Conservation (phyloP, 1,140 invertebrate species). For the Lordiphosa mommai region DNA sequence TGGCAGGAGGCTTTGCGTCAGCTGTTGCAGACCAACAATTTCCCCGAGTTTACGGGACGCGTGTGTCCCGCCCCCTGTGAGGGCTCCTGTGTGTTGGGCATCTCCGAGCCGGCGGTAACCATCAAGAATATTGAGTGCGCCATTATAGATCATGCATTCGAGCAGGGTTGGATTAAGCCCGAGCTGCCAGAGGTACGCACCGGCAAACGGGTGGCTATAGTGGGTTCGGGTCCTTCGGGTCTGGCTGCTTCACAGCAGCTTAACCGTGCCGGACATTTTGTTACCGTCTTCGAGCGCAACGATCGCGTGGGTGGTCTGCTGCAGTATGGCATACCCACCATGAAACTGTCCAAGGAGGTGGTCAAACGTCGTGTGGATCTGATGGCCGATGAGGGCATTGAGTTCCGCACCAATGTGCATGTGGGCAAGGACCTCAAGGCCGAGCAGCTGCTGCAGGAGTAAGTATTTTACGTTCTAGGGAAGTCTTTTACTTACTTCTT, state of each 20-base stretch:
- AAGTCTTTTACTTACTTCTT: slow-evolving; percentile 51
- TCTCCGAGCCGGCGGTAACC: slow-evolving; percentile 97
- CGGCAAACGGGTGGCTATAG: slow-evolving; percentile 93
- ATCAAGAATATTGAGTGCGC: slow-evolving; percentile 99
- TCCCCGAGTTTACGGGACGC: slow-evolving; percentile 99
- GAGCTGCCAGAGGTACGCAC: slow-evolving; percentile 84
- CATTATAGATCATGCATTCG: slow-evolving; percentile 99
- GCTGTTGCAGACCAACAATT: slow-evolving; percentile 98
- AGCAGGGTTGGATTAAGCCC: slow-evolving; percentile 96
- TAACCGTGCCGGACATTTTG: slow-evolving; percentile 92
- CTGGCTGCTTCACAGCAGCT: slow-evolving; percentile 98
- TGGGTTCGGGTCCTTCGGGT: slow-evolving; percentile 97
- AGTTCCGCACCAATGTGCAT: slow-evolving; percentile 93
- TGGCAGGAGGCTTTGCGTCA: slow-evolving; percentile 98
- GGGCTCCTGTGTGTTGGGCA: slow-evolving; percentile 97
- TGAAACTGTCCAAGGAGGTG: slow-evolving; percentile 97
- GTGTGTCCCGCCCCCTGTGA: slow-evolving; percentile 99
- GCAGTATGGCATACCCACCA: slow-evolving; percentile 98
- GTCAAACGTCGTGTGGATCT: slow-evolving; percentile 94
- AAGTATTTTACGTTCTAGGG: no score
- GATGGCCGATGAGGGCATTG: slow-evolving; percentile 93
- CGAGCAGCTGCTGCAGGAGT: slow-evolving; percentile 83
- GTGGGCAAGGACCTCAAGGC: slow-evolving; percentile 95
- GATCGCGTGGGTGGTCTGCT: slow-evolving; percentile 96
- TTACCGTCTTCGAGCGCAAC: slow-evolving; percentile 98